phyloP scores from a whole-genome alignment of 2,888 invertebrate genomes.

The Lycophotia porphyrea region DNA sequence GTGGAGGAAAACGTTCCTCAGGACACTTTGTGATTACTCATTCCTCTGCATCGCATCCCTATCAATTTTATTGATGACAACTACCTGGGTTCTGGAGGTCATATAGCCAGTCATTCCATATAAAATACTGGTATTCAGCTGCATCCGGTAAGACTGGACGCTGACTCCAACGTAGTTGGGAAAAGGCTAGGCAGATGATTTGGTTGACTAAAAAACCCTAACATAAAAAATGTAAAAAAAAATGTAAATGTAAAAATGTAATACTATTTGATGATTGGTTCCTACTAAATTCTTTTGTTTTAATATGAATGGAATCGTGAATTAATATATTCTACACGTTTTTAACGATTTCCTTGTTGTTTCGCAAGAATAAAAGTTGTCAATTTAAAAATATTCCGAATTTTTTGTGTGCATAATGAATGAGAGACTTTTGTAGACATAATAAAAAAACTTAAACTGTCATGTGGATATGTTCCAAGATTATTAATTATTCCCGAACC shows the following conservation, averaged over 20 bases:
- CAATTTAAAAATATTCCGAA: neutral
- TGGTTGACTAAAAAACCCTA: constrained; percentile 21
- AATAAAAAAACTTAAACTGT: too few species aligned
- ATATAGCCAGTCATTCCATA: too few species aligned
- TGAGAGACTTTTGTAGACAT: neutral
- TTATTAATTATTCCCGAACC: too few species aligned
- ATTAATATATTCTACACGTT: constrained; percentile 17
- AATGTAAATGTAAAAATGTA: too few species aligned
- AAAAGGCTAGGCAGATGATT: too few species aligned
- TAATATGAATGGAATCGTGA: constrained; percentile 9
- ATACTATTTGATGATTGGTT: too few species aligned
- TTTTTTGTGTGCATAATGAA: neutral
- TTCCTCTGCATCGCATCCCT: constrained; percentile 1
- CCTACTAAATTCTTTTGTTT: constrained; percentile 39
- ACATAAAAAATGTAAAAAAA: neutral
- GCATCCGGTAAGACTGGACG: too few species aligned
- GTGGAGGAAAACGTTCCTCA: too few species aligned
- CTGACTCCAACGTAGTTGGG: too few species aligned
- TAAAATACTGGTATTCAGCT: too few species aligned
- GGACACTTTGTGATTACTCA: too few species aligned
- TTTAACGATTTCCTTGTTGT: constrained; percentile 18
- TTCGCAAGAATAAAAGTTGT: neutral
- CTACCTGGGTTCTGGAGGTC: constrained; percentile 19
- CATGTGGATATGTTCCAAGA: too few species aligned
- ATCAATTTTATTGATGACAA: constrained; percentile 63